phyloP scores from a whole-genome alignment of 2,797 vertebrate species.

The Pachyuromys duprasi region DNA sequence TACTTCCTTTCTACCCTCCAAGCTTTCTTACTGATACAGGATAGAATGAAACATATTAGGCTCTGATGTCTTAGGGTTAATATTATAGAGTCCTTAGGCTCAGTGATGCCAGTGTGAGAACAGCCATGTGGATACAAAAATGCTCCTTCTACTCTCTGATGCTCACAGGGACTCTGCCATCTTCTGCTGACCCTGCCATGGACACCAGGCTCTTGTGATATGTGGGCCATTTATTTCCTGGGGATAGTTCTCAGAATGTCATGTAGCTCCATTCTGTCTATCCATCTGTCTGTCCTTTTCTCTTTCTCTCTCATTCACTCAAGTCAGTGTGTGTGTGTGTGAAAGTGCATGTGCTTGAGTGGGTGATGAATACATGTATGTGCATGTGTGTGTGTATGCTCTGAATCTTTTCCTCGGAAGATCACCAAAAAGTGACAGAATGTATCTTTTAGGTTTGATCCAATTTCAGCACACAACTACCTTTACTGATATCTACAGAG shows the following conservation, averaged over 20 bases:
- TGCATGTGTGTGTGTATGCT: background rate
- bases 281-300: too few relatives aligned
- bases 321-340: background rate
- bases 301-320: background rate
- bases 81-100: background rate
- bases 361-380: background rate
- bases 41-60: background rate
- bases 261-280: background rate
- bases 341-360: background rate
- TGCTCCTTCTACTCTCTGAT: fast-evolving
- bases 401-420: conserved; percentile 36
- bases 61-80: background rate
- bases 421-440: conserved; percentile 54
- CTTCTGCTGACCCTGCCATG: background rate
- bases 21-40: background rate
- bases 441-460: background rate
- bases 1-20: background rate
- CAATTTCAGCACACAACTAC: fast-evolving
- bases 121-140: background rate
- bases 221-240: background rate
- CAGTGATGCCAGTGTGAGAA: background rate
- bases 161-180: background rate
- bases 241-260: background rate
- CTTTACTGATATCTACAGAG: conserved; percentile 78
- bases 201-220: background rate